Conservation (phyloP, 2,113 vertebrate genomes). For the Corapipo altera region DNA sequence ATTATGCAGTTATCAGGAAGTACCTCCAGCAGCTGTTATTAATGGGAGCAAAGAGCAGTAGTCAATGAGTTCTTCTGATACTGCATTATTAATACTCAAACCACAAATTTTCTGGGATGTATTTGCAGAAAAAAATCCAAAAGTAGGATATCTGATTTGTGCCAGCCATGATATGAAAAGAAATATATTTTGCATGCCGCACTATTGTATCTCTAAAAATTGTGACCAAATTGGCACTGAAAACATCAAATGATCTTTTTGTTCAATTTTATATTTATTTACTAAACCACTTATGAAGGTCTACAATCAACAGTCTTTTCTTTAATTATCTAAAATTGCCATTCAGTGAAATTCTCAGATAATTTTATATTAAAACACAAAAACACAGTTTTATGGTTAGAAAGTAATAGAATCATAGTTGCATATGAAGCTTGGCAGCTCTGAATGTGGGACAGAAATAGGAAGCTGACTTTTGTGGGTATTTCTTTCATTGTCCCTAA, state of each 20-base stretch:
- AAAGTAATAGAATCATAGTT: not conserved
- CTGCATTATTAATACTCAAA: not conserved
- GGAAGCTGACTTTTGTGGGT: not conserved
- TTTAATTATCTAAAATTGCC: conserved; percentile 3
- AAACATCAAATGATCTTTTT: conserved; percentile 20
- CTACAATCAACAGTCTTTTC: not conserved
- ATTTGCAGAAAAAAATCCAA: not conserved
- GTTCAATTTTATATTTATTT: conserved; percentile 34
- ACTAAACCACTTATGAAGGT: not conserved
- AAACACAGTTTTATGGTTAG: not conserved
- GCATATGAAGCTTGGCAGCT: not conserved
- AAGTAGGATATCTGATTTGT: not conserved
- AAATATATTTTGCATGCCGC: conserved; percentile 3
- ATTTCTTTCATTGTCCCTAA: not conserved
- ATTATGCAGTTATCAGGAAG: not conserved
- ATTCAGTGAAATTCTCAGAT: not conserved
- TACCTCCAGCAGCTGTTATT: not conserved
- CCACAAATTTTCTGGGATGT: not conserved
- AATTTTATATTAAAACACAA: conserved; percentile 29
- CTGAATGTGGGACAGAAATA: not conserved
- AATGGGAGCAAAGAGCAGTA: not conserved
- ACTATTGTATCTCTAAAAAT: not conserved
- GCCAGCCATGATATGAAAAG: not conserved
- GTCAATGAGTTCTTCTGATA: not conserved
- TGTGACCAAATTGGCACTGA: not conserved